These are phyloP conservation scores for Hylia prasina DNA, from an alignment of 2,113 vertebrate genomes.

Conservation along the genomic window DNA sequence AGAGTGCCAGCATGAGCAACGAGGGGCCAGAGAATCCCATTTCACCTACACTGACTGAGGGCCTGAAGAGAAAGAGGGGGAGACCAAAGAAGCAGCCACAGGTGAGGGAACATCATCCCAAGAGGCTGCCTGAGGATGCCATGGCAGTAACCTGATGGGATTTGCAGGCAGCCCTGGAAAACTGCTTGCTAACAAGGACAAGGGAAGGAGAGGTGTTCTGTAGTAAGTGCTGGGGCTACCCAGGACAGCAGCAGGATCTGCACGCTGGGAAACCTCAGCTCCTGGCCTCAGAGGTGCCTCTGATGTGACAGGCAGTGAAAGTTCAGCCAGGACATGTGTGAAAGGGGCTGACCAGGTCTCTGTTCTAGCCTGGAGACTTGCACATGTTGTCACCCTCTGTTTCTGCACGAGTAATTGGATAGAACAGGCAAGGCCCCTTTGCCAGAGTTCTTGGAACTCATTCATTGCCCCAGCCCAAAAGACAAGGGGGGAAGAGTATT, in stretches of 20 bases:
- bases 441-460: background rate
- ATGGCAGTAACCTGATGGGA: background rate
- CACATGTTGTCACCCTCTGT: background rate
- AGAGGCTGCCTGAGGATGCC: background rate
- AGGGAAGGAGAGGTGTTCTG: background rate
- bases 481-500: background rate
- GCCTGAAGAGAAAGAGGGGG: conserved; percentile 59
- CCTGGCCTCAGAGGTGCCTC: background rate
- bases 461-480: background rate
- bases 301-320: background rate
- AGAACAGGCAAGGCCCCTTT: background rate
- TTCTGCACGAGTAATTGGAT: background rate
- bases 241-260: background rate
- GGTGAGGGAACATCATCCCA: background rate
- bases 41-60: background rate
- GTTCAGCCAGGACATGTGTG: background rate
- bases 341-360: background rate
- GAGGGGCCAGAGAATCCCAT: background rate
- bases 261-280: background rate
- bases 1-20: conserved; percentile 22
- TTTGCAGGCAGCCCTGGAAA: background rate
- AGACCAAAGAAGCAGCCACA: conserved; percentile 60
- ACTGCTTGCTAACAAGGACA: background rate
- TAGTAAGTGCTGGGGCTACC: background rate
- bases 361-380: background rate